Percentiles rank a stretch among this genome's conserved stretches.
Evolutionary conservation across 2,797 vertebrate genomes (phyloP).

Genomic region (Enteromius unitaeniatus): DNA sequence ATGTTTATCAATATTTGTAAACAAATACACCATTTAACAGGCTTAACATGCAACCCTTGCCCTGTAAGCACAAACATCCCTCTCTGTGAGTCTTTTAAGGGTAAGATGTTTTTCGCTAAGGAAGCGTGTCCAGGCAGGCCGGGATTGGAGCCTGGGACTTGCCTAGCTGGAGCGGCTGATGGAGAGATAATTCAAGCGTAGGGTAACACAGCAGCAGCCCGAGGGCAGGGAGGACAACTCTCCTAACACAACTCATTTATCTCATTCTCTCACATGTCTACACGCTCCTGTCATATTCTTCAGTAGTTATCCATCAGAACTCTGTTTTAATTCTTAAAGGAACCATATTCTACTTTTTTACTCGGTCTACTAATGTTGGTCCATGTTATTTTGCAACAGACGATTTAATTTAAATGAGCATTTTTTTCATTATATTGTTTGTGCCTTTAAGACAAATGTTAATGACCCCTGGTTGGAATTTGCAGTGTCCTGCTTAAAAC

Average conservation of each 20-base stretch:
- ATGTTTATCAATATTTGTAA: slow-evolving; percentile 19
- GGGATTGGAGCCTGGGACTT: slow-evolving; percentile 63
- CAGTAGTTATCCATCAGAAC: slow-evolving; percentile 5
- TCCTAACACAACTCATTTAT: slow-evolving; percentile 15
- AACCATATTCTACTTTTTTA: neutral
- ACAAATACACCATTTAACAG: slow-evolving; percentile 8
- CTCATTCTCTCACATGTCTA: slow-evolving; percentile 5
- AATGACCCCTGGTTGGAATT: neutral
- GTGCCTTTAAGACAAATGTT: neutral
- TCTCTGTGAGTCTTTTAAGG: slow-evolving; percentile 7
- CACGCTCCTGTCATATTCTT: slow-evolving; percentile 9
- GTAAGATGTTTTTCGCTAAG: slow-evolving; percentile 19
- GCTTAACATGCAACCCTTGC: slow-evolving; percentile 22
- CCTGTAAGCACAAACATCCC: slow-evolving; percentile 24
- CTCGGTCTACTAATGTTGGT: neutral
- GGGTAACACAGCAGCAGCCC: slow-evolving; percentile 55
- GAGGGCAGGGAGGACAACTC: slow-evolving; percentile 56
- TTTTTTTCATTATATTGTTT: neutral
- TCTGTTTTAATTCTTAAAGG: neutral
- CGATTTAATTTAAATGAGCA: neutral
- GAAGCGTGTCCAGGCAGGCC: slow-evolving; percentile 69
- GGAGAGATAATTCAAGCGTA: slow-evolving; percentile 66
- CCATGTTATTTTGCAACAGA: neutral
- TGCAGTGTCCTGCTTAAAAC: neutral
- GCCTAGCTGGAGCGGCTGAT: slow-evolving; percentile 66